phyloP scores from a whole-genome alignment of 1,140 invertebrate species.

The Zaprionus nigranus region DNA sequence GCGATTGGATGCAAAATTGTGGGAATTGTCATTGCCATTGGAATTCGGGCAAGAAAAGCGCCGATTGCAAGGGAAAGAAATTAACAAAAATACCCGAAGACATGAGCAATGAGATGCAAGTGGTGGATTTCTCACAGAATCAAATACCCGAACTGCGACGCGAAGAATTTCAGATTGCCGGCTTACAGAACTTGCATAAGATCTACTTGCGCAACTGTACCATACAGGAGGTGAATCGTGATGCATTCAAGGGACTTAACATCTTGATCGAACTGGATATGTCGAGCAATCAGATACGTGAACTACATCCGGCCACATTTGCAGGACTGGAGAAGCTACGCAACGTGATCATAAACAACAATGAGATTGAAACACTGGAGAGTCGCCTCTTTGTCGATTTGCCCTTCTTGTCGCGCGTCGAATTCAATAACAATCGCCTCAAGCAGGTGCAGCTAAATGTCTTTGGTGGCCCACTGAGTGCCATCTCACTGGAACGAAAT shows the following conservation, averaged over 20 bases:
- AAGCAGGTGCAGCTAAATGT: constrained; percentile 88
- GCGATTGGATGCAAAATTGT: constrained; percentile 86
- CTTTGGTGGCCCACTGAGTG: constrained; percentile 89
- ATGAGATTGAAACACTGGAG: constrained; percentile 89
- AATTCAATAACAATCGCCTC: constrained; percentile 90
- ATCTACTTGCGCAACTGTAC: constrained; percentile 90
- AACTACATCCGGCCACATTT: constrained; percentile 90
- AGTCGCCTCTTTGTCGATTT: constrained; percentile 91
- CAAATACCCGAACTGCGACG: constrained; percentile 87
- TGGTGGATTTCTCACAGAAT: constrained; percentile 91
- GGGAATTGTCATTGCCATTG: constrained; percentile 90
- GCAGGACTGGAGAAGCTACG: constrained; percentile 88
- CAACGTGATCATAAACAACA: constrained; percentile 89
- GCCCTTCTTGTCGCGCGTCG: constrained; percentile 89
- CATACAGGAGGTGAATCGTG: constrained; percentile 88
- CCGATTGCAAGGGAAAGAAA: constrained; percentile 89
- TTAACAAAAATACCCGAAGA: constrained; percentile 88
- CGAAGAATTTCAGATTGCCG: constrained; percentile 89
- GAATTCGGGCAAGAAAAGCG: constrained; percentile 92
- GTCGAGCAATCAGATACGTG: constrained; percentile 90
- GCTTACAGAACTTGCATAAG: constrained; percentile 92
- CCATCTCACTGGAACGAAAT: constrained; percentile 90
- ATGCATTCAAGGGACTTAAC: constrained; percentile 90
- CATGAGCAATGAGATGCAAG: constrained; percentile 90
- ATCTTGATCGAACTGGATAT: constrained; percentile 94